A percentile compares a stretch with the other conserved stretches of the same genome.
Evolutionary conservation across 2,797 vertebrate genomes (phyloP).

Genomic region (Vireo griseus): DNA sequence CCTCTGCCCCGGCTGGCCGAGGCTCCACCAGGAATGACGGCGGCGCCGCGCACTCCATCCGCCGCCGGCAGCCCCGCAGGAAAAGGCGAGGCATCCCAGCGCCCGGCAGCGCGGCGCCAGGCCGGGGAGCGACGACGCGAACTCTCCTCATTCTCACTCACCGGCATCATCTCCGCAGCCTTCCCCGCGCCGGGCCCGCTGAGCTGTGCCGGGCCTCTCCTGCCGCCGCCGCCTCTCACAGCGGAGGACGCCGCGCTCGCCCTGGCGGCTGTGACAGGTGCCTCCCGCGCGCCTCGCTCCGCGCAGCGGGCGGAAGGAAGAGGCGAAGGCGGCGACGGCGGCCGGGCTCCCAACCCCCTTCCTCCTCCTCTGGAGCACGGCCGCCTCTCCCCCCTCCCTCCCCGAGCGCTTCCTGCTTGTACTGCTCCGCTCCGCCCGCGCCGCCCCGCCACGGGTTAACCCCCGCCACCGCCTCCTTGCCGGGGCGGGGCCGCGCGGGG

Average conservation of each 20-base stretch:
- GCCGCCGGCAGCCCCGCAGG: constrained; percentile 1
- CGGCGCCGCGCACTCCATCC: not conserved
- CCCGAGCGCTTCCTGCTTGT: constrained; percentile 19
- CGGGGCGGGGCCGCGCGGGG: not conserved
- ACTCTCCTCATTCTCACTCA: not conserved
- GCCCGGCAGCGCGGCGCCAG: not conserved
- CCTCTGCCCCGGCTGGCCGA: not conserved
- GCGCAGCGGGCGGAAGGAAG: constrained; percentile 33
- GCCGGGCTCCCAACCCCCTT: not conserved
- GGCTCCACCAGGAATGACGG: not conserved
- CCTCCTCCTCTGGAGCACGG: constrained; percentile 6
- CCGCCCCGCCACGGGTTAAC: constrained; percentile 45
- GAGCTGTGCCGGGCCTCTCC: not conserved
- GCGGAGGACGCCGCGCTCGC: constrained; percentile 14
- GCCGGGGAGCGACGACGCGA: not conserved
- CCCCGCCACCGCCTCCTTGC: not conserved
- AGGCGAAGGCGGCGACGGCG: not conserved
- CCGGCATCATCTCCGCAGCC: constrained; percentile 43
- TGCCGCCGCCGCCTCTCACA: not conserved
- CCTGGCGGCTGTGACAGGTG: constrained; percentile 40
- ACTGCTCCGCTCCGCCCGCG: constrained; percentile 17
- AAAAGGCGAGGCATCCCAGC: not conserved
- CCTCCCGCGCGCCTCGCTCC: not conserved
- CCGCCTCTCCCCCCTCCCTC: not conserved
- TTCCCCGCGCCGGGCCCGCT: not conserved